Evolutionary conservation across 2,113 vertebrate genomes (phyloP), one percentile per base, ranked within the genome.

Genomic region (Notarius lentiginosus): DNA sequence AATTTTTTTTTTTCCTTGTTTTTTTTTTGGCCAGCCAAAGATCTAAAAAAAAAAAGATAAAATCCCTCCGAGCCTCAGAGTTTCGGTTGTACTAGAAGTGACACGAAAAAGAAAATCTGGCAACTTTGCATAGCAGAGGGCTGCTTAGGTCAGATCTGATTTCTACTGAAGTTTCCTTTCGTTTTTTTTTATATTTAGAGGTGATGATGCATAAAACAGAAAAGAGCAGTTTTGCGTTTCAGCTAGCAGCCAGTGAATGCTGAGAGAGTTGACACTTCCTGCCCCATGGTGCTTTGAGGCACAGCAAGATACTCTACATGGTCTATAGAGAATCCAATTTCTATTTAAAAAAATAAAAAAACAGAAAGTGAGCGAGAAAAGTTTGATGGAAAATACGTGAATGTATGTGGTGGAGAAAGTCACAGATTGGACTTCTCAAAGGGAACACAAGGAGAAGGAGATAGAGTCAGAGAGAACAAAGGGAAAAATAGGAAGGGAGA

Each of bases 91-190:
- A 79, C 14, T 20, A 56, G 27, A 56, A 34, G 15, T 79, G 77
- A 79, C 53, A 79, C 53, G 30, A 30, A 34, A 79, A 72, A 56
- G 6, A 56, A 53, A 56, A 58, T 47, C 68, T 73, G 51, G 58
- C 27, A 84, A 51, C 53, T 79, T 41, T 81, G 55, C 70, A 60
- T 68, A 84, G 3, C 86, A 73, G 80, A 83, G 86, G 80, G 72
- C 30, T 5, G 55, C 41, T 18, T 24, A 55, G 2, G 84, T 83
- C 80, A 85, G 70, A 60, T 24, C 61, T 60, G 10, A 7, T 72
- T 53, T 17, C 55, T 63, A 51, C 17, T 66, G 30, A 56, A 66
- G n/a, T 79, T 85, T 73, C 24, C 73, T 77, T 63, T n/a, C 8
- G 5, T 18, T 66, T 82, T 60, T 60, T 82, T 66, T 51, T 68